Evolutionary conservation across 1,140 invertebrate species (phyloP).

Genomic region (Bombus fervidus): DNA sequence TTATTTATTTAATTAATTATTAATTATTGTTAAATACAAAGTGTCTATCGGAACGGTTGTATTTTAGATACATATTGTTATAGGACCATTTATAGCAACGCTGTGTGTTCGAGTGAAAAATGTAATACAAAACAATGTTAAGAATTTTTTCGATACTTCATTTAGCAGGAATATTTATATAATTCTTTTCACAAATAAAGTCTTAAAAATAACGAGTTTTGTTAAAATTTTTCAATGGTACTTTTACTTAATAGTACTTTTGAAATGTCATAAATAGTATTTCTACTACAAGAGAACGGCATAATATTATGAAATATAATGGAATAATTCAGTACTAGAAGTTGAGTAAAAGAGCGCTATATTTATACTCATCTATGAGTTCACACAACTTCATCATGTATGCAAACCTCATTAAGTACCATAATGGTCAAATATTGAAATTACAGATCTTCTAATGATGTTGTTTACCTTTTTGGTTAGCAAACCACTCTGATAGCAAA

Average conservation of each 20-base stretch:
- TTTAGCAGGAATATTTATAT: background rate
- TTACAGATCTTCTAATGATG: background rate
- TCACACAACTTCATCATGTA: background rate
- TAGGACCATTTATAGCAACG: background rate
- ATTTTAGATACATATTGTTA: background rate
- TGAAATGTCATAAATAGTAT: background rate
- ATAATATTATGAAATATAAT: background rate
- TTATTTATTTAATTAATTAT: background rate
- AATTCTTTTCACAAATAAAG: background rate
- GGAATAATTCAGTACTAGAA: background rate
- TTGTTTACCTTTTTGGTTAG: background rate
- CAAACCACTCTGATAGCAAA: constrained; percentile 3
- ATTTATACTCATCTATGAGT: background rate
- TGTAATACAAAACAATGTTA: too few relatives aligned
- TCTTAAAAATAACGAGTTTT: background rate
- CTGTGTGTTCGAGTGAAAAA: too few relatives aligned
- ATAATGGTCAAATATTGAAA: constrained; percentile 25
- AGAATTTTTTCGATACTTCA: too few relatives aligned
- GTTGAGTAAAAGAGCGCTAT: background rate
- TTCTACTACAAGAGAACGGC: background rate
- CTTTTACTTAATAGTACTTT: background rate
- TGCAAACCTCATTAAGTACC: background rate
- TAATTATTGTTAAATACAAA: background rate
- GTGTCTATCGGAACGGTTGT: background rate
- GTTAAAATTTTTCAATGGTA: background rate